These are phyloP conservation scores for Pachypanchax playfairii DNA, from an alignment of 2,113 vertebrate genomes.

Conservation along the genomic window DNA sequence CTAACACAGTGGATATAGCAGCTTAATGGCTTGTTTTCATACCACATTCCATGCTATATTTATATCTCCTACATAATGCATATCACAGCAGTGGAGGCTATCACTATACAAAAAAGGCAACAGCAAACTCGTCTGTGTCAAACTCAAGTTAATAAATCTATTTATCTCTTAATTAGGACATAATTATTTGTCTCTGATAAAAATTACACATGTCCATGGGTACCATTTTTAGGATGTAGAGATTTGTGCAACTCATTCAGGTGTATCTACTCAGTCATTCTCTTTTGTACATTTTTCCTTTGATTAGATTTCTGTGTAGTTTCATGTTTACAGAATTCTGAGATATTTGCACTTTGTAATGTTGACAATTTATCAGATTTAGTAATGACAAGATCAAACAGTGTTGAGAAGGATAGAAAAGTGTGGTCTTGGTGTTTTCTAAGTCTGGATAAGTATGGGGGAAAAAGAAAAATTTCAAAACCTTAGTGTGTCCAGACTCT, in stretches of 20 bases:
- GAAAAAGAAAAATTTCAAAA: too few relatives aligned
- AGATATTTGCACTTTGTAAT: neutral
- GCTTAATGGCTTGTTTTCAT: slow-evolving; percentile 41
- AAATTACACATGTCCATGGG: slow-evolving; percentile 10
- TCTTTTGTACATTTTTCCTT: too few relatives aligned
- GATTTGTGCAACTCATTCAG: neutral
- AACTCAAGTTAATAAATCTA: slow-evolving; percentile 43
- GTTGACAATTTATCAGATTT: neutral
- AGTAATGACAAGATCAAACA: too few relatives aligned
- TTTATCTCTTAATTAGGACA: slow-evolving; percentile 38
- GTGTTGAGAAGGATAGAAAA: too few relatives aligned
- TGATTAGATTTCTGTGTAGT: neutral
- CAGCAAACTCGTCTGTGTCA: slow-evolving; percentile 4
- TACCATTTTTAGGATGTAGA: neutral
- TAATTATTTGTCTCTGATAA: slow-evolving; percentile 42
- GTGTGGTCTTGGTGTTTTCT: too few relatives aligned
- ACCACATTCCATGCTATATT: neutral
- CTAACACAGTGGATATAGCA: slow-evolving; percentile 12
- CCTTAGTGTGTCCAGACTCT: too few relatives aligned
- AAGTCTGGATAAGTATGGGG: too few relatives aligned
- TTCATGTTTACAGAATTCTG: neutral
- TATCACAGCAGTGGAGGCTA: slow-evolving; percentile 16
- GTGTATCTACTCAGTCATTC: neutral
- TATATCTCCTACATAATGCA: slow-evolving; percentile 14
- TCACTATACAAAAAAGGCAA: slow-evolving; percentile 1